Base-by-base conservation (phyloP, 1,140 invertebrate genomes). In the Micrasema longulum region DNA sequence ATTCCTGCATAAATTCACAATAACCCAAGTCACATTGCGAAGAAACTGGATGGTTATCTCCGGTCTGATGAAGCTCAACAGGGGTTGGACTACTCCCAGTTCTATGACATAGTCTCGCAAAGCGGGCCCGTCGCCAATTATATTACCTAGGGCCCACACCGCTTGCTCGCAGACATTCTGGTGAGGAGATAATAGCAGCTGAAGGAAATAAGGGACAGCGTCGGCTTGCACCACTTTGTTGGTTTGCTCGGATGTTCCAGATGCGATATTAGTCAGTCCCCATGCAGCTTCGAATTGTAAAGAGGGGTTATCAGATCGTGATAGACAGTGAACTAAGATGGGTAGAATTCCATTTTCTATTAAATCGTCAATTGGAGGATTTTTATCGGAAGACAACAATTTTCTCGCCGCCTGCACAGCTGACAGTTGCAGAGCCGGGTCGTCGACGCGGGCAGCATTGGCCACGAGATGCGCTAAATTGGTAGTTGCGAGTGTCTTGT, bases 121-220 rank as follows among this genome's bases (percentile, higher is more conserved):
- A 73, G 88, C 82, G 22, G 96, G 95, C 7, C 96, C 96, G 84
- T 98, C 96, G 77, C 96, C 96, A 80, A 96, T 96, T 73, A 96
- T 95, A 84, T 96, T 96, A 76, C 95, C 97, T 79, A 99, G 87
- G 26, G 97, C 97, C 97, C 97, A 99, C 0, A 99, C 97, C 47
- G 97, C 96, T 84, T 99, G 98, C 86, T 99, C 98, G 81, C 97
- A 98, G 11, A 99, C 97, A 87, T 98, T 99, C 78, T 97, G 95
- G 84, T 98, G 96, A 57, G 91, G 91, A 31, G 97, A 99, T 80
- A 90, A 87, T 16, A 99, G 87, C 57, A 99, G 87, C 79, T 94
- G 89, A 52, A 99, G 85, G 84, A 99, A 99, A 50, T 95, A 88
- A 62, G 97, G 97, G 47, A 99, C 97, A 65, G 98, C 97, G 77